These are phyloP conservation scores for Drosophila paracracens DNA, from an alignment of 2,888 invertebrate genomes.

Conservation along the genomic window DNA sequence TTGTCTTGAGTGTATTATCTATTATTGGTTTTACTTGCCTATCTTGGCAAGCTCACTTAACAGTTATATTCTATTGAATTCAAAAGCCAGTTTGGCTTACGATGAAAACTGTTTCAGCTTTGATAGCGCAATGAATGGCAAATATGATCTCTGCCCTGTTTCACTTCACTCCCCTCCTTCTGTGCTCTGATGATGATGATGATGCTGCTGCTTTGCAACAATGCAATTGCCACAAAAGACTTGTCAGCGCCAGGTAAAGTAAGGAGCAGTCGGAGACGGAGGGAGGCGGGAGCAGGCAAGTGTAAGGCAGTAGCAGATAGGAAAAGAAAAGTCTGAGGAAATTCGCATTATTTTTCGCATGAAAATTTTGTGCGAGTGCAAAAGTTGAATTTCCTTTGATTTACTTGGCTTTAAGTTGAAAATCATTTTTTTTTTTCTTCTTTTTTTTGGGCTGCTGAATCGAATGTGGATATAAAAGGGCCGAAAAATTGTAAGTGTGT, in stretches of 20 bases:
- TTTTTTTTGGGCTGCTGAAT: constrained; percentile 35
- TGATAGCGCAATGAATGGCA: constrained; percentile 13
- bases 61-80: constrained; percentile 7
- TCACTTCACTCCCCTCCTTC: background rate
- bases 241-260: constrained; percentile 20
- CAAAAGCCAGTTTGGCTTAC: constrained; percentile 24
- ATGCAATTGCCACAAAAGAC: constrained; percentile 43
- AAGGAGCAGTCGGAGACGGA: background rate
- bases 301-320: background rate
- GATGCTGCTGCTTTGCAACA: constrained; percentile 27
- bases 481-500: constrained; percentile 28
- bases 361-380: constrained; percentile 44
- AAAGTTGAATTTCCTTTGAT: constrained; percentile 62
- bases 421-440: constrained; percentile 47
- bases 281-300: background rate
- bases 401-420: constrained; percentile 74
- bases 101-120: constrained; percentile 11
- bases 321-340: constrained; percentile 53
- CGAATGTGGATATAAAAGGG: constrained; percentile 40
- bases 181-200: background rate
- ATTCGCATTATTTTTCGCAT: constrained; percentile 46
- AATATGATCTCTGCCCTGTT: constrained; percentile 29
- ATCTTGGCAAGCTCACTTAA: background rate
- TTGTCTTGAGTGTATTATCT: background rate
- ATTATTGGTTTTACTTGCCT: background rate